Base-by-base conservation (phyloP, 2,113 vertebrate genomes). In the Antennarius striatus region DNA sequence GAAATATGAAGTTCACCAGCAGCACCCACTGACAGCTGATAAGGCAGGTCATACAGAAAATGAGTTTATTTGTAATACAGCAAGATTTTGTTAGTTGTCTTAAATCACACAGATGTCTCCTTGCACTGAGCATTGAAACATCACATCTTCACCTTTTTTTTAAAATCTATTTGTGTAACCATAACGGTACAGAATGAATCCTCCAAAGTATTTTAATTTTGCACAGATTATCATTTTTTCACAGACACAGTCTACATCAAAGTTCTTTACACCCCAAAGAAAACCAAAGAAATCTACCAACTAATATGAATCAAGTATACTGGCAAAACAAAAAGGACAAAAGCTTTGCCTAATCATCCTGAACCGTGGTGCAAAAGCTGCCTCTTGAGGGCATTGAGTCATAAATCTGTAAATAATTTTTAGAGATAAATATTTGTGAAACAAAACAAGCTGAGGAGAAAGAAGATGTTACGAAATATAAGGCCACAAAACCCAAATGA, bases 401-500 rank as follows among this genome's bases (percentile, higher is more conserved):
- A 82, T 61, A 69, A 55, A 68, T 63, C 50, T 80, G 32, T 48
- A 64, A 68, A 71, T 72, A 6, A 66, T 66, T 68, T 80, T 55
- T 49, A 68, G 36, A 71, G 40, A 68, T 66, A 71, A 68, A 68
- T 81, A 78, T 54, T 64, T 57, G 16, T 12, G 63, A 63, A 54
- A 55, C 46, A 58, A 14, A 77, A 56, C 69, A 74, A 77, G 3
- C 68, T 17, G 46, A 70, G 59, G 66, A 51, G 15, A 30, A 12
- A 45, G 4, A 4, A 10, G 52, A 77, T 71, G 80, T 50, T 55
- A 85, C 75, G 74, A 70, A 71, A 88, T 85, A 87, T 90, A 92
- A 92, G 91, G 90, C 90, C 89, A 91, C 90, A 53, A 72, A 90
- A 88, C 82, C 58, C 70, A 88, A 90, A 88, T 56, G 53, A 66